Percentiles rank a stretch among this genome's conserved stretches.
Conservation (phyloP, 2,113 vertebrate species). For the Cynopterus brachyotis region DNA sequence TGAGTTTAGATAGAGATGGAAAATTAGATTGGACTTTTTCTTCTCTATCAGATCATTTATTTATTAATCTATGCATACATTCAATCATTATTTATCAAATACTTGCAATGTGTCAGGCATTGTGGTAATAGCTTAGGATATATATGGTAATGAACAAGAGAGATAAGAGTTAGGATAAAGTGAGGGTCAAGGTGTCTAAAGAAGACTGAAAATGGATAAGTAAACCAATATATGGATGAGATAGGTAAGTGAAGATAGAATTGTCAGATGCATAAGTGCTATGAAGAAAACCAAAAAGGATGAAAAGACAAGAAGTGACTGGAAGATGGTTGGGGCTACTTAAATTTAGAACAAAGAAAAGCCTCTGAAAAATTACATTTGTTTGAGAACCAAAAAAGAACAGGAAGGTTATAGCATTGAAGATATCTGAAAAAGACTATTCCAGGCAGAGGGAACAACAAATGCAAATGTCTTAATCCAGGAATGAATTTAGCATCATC, state of each 20-base stretch:
- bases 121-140: neutral
- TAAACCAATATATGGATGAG: neutral
- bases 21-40: neutral
- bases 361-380: neutral
- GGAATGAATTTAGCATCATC: conserved; percentile 16
- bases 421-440: neutral
- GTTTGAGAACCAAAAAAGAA: neutral
- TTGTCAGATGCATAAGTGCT: neutral
- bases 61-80: neutral
- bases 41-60: neutral
- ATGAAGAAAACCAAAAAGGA: neutral
- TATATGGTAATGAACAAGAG: neutral
- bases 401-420: neutral
- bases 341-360: neutral
- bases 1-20: neutral
- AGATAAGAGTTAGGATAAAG: neutral
- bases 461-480: conserved; percentile 37
- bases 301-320: neutral
- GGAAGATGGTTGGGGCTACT: neutral
- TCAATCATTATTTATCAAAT: neutral
- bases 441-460: neutral
- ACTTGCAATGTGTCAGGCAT: neutral
- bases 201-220: neutral
- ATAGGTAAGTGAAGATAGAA: neutral
- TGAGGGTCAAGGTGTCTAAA: neutral